Base-by-base conservation (phyloP, 2,797 vertebrate genomes). In the Notamacropus eugenii region DNA sequence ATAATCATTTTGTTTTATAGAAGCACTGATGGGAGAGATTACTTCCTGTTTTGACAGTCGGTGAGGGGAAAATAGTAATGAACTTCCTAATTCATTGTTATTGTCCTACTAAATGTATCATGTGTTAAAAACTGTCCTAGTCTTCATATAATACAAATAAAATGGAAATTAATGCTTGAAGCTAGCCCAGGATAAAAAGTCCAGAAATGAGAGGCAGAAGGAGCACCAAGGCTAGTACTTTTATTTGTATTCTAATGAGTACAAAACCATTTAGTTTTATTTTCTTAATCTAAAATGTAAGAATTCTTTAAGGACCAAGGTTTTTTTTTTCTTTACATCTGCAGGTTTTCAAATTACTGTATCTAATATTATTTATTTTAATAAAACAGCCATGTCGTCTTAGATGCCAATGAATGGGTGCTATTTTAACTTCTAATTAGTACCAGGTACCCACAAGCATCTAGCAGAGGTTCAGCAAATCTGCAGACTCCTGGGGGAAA, bases 151-250 rank as follows among this genome's bases (percentile, higher is more conserved):
- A 46, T 56, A 93, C 91, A 93, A 55, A 92, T 55, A 82, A 96
- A 96, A 92, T 94, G 4, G 34, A 96, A 93, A 95, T 4, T 92
- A 95, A 92, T 8, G 90, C 6, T 50, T 55, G 40, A 96, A 91
- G 40, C 54, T 14, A 59, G 57, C 87, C 55, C 8, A 4, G 46
- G 54, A 13, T 54, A 62, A 52, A 13, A n/a, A 1, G 59, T 50
- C 22, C 34, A 90, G 91, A 96, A 97, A 92, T 90, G 28, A 91
- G 91, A 96, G 97, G 90, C 87, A 27, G 12, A 87, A 95, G 11
- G 34, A 82, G 94, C 93, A 9, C 13, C 34, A 94, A 90, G 16
- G 55, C 27, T 54, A 24, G n/a, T 40, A 34, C 50, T 90, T 28
- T 40, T 92, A 4, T 82, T 50, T 62, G 90, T 16, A 28, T 55